Evolutionary conservation across 2,797 vertebrate genomes (phyloP), one percentile per base, ranked within the genome.

Genomic region (Chlorospingus flavigularis): DNA sequence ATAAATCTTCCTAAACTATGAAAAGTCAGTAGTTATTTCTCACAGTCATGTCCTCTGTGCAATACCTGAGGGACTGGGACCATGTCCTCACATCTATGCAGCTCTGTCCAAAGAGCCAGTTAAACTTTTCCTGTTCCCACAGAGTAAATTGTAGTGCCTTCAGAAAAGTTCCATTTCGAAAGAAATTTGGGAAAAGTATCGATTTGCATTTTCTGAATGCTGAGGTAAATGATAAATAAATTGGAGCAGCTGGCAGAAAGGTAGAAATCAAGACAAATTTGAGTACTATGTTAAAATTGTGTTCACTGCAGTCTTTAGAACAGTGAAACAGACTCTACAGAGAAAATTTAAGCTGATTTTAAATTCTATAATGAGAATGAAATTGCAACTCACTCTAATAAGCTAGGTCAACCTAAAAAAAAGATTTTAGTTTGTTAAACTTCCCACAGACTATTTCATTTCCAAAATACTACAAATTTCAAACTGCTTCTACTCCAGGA

Each of bases 81-180:
- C 1, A 0, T 2, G 0, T 31, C 53, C 31, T 47, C 3, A 1
- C 21, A 8, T 24, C 48, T 4, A 1, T 3, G 37, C 5, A 70
- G 42, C 35, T 73, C 6, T 10, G 16, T 21, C 18, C 60, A 72
- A 63, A 25, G 17, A 74, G 21, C 5, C 2, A 3, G 48, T 35
- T 75, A 9, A 18, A 7, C 45, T 91, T 28, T 9, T 73, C 42
- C 23, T 35, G 10, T 11, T 90, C 8, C 37, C 40, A 45, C 8
- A 17, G 15, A 40, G 3, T 1, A 13, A 74, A 58, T 9, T 16
- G 9, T 3, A 61, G 21, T 26, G 16, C 11, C 19, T 78, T 61
- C 28, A 60, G 25, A 87, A 62, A 87, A 77, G 19, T 21, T 57
- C 4, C 12, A n/a, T 75, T 74, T 39, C 42, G 24, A 73, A 78